phyloP scores from a whole-genome alignment of 2,797 vertebrate species.

The Ceryle rudis region DNA sequence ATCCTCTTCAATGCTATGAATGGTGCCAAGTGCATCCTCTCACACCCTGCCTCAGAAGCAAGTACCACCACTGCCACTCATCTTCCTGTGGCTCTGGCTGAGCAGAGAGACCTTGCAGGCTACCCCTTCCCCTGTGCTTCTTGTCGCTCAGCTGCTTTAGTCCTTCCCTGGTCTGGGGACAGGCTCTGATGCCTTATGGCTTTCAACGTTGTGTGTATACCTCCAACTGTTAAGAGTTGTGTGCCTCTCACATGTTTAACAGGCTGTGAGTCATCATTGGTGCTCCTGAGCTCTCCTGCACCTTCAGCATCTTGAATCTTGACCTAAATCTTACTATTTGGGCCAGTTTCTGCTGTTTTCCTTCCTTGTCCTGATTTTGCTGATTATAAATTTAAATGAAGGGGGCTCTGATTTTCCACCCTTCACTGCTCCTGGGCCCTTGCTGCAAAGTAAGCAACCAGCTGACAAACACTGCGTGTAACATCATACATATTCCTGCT shows the following conservation, averaged over 20 bases:
- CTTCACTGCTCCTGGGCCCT: neutral
- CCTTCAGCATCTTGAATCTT: neutral
- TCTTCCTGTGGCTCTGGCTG: neutral
- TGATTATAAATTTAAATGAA: conserved; percentile 59
- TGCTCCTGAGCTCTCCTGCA: neutral
- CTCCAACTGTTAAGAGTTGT: neutral
- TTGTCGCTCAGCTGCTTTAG: neutral
- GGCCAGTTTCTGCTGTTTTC: neutral
- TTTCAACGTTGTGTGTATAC: neutral
- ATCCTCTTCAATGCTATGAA: neutral
- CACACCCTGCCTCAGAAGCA: neutral
- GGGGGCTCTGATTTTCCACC: conserved; percentile 44
- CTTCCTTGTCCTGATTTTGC: conserved; percentile 5
- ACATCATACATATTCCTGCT: conserved; percentile 55
- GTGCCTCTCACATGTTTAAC: neutral
- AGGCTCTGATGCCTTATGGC: neutral
- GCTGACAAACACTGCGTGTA: conserved; percentile 28
- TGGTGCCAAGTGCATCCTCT: neutral
- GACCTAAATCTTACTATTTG: neutral
- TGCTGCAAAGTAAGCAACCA: conserved; percentile 50
- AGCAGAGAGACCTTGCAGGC: accelerated
- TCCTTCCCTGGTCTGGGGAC: neutral
- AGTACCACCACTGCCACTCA: accelerated
- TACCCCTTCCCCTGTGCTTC: neutral
- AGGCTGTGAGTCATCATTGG: neutral